These are phyloP conservation scores for Hippocampus mohnikei DNA, from an alignment of 2,113 vertebrate species.

Conservation along the genomic window DNA sequence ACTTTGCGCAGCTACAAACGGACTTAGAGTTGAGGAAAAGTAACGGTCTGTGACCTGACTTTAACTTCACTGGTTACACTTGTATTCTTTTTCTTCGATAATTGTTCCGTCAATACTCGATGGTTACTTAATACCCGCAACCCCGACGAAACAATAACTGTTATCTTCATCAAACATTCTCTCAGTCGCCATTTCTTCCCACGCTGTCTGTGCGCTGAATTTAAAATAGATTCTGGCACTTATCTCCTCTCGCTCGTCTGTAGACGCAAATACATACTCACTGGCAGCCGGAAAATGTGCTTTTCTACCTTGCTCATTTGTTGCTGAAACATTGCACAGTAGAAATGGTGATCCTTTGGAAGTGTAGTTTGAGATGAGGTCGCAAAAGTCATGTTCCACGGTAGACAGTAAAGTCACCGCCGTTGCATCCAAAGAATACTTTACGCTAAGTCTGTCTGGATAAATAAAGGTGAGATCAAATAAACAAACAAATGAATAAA, in stretches of 20 bases:
- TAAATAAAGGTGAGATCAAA: too few relatives aligned
- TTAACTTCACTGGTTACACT: not conserved
- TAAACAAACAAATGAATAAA: too few relatives aligned
- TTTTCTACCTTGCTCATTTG: slow-evolving; percentile 20
- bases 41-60: slow-evolving; percentile 19
- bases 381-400: not conserved
- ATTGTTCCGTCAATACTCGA: not conserved
- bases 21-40: not conserved
- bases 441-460: too few relatives aligned
- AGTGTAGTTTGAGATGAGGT: slow-evolving; percentile 7
- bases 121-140: slow-evolving; percentile 42
- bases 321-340: slow-evolving; percentile 11
- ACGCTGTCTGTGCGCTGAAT: slow-evolving; percentile 33
- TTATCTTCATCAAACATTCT: slow-evolving; percentile 39
- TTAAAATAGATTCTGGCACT: slow-evolving; percentile 10
- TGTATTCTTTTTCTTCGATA: not conserved
- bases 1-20: slow-evolving; percentile 3
- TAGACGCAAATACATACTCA: slow-evolving; percentile 19
- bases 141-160: slow-evolving; percentile 50
- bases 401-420: not conserved
- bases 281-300: slow-evolving; percentile 18
- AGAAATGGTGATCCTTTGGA: not conserved
- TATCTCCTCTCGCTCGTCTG: not conserved
- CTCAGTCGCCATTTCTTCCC: slow-evolving; percentile 48
- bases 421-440: not conserved